Conservation (phyloP, 2,888 invertebrate genomes). For the Aphodius granarius region DNA sequence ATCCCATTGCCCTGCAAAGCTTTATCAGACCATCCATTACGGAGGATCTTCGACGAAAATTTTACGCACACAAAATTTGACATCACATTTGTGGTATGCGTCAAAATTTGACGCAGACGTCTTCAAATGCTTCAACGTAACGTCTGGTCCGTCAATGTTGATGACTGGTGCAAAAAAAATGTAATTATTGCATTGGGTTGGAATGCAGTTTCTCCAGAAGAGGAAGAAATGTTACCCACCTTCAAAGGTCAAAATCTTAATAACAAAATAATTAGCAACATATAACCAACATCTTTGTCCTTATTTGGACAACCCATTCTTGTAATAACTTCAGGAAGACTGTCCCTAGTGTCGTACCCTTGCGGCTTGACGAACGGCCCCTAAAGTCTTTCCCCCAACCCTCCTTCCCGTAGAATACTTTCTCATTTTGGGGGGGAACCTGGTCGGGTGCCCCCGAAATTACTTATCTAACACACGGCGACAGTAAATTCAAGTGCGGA, state of each 20-base stretch:
- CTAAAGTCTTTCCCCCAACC: neutral
- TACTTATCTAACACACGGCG: neutral
- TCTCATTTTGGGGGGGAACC: neutral
- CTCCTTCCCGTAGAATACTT: neutral
- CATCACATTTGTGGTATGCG: neutral
- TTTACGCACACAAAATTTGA: constrained; percentile 8
- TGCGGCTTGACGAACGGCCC: neutral
- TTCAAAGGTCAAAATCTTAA: neutral
- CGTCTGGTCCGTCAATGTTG: too few relatives aligned
- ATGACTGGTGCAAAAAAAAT: too few relatives aligned
- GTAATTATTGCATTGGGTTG: too few relatives aligned
- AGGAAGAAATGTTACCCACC: neutral
- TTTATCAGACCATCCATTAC: constrained; percentile 20
- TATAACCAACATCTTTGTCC: neutral
- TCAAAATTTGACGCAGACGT: neutral
- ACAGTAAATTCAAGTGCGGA: neutral
- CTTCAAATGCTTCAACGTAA: neutral
- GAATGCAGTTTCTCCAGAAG: too few relatives aligned
- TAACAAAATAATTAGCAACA: neutral
- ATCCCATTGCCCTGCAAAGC: constrained; percentile 25
- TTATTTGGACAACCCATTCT: neutral
- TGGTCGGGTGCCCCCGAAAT: neutral
- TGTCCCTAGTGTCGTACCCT: neutral
- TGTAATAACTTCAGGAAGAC: neutral
- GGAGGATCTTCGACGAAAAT: neutral